Conservation (phyloP, 2,113 vertebrate genomes). For the Labeo catla region DNA sequence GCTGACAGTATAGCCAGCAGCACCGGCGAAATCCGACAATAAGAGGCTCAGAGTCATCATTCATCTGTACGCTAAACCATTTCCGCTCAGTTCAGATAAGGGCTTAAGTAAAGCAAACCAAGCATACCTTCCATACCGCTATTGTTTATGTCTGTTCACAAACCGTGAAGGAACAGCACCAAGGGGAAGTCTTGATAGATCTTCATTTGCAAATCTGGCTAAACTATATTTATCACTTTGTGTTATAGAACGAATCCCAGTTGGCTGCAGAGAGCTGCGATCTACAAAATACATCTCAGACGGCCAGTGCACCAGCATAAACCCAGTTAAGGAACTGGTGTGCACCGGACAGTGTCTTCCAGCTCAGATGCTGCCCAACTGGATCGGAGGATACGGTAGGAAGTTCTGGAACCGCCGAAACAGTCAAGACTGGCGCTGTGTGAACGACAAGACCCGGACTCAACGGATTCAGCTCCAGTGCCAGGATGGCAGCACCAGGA, state of each 20-base stretch:
- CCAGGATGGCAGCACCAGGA: slow-evolving; percentile 89
- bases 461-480: slow-evolving; percentile 91
- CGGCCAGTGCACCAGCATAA: slow-evolving; percentile 92
- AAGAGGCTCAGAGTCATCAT: slow-evolving; percentile 50
- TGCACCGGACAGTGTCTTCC: slow-evolving; percentile 95
- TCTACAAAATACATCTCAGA: slow-evolving; percentile 97
- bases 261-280: slow-evolving; percentile 91
- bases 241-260: slow-evolving; percentile 80
- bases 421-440: slow-evolving; percentile 91
- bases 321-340: slow-evolving; percentile 92
- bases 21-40: slow-evolving; percentile 51
- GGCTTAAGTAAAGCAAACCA: slow-evolving; percentile 28
- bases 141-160: background rate
- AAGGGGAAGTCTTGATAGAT: background rate
- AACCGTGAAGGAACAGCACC: background rate
- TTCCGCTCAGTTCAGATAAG: slow-evolving; percentile 40
- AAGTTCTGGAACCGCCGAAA: slow-evolving; percentile 88
- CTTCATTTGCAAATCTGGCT: background rate
- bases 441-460: slow-evolving; percentile 93
- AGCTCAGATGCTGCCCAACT: slow-evolving; percentile 89
- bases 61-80: slow-evolving; percentile 30
- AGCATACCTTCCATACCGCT: background rate
- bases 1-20: slow-evolving; percentile 50
- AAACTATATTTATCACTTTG: slow-evolving; percentile 53
- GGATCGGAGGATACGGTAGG: slow-evolving; percentile 86